Evolutionary conservation across 2,888 invertebrate species (phyloP).

Genomic region (Camptogramma bilineatum): DNA sequence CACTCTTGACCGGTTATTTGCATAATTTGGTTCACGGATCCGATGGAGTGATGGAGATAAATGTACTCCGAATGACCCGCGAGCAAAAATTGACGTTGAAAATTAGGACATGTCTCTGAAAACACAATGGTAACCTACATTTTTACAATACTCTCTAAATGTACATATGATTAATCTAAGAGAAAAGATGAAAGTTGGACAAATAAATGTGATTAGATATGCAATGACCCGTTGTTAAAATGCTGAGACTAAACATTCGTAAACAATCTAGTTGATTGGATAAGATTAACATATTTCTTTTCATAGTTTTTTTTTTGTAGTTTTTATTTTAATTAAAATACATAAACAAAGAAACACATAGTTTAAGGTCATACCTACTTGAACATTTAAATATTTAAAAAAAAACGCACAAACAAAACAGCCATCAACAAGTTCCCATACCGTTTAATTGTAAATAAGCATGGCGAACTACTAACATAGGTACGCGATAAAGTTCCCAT

Average conservation of each 20-base stretch:
- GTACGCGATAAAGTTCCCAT: neutral
- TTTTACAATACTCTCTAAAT: slow-evolving; percentile 43
- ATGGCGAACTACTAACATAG: neutral
- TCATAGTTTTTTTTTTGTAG: no score
- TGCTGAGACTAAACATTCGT: neutral
- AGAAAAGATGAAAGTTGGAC: neutral
- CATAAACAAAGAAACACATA: no score
- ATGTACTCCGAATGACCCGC: slow-evolving; percentile 62
- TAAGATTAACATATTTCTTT: no score
- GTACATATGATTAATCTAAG: slow-evolving; percentile 4
- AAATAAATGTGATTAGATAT: neutral
- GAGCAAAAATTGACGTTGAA: slow-evolving; percentile 57
- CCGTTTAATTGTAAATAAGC: neutral
- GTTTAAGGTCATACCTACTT: no score
- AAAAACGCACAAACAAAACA: neutral
- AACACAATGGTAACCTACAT: slow-evolving; percentile 59
- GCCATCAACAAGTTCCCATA: neutral
- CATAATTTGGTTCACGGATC: slow-evolving; percentile 58
- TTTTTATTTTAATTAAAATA: no score
- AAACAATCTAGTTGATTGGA: neutral
- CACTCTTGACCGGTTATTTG: slow-evolving; percentile 54
- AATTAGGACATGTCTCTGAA: slow-evolving; percentile 65
- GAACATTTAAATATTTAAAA: no score
- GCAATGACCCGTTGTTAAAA: neutral
- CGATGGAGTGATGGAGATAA: slow-evolving; percentile 72